Base-by-base conservation (phyloP, 2,888 invertebrate genomes). In the Lagria hirta region DNA sequence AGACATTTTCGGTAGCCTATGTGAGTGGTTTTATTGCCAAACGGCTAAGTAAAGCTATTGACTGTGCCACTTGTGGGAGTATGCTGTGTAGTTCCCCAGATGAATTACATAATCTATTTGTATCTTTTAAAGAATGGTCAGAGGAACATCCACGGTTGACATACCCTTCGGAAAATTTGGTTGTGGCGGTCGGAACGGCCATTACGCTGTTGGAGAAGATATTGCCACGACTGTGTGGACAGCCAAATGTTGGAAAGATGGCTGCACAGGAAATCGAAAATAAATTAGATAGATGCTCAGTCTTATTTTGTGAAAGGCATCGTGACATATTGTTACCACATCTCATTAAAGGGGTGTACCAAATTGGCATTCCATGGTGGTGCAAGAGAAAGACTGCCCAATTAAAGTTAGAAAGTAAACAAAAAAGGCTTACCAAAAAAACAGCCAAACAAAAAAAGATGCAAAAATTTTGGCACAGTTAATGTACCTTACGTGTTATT, bases 131-230 rank as follows among this genome's bases (percentile, higher is more conserved):
- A 17, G 37, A 37, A 17, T 37, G 28, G 18, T 37, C 28, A 13
- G 28, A 28, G n/a, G 13, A 6, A 4, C 27, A 28, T 6, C 3
- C 8, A 8, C 27, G 28, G 17, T 27, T 35, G 17, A 17, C 29
- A n/a, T 22, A 44, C n/a, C 24, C 17, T 14, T 44, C 43, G 28
- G 40, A 38, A 26, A 30, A 38, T 12, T 22, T 34, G 8, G 34
- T 34, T n/a, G 34, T 34, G 22, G 11, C 15, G n/a, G 34, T 34
- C 7, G 34, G 34, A 22, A 34, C n/a, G 11, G 17, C 30, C 18
- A 17, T 30, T 4, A 30, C 30, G n/a, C 20, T 18, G 5, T 18
- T 30, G 5, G 30, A 30, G 10, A 17, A 10, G 4, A n/a, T 30
- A 11, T 17, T 30, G 7, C 30, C 30, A 17, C 4, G 8, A 4